Conservation (phyloP, 2,888 invertebrate species). For the Rhagium mordax region DNA sequence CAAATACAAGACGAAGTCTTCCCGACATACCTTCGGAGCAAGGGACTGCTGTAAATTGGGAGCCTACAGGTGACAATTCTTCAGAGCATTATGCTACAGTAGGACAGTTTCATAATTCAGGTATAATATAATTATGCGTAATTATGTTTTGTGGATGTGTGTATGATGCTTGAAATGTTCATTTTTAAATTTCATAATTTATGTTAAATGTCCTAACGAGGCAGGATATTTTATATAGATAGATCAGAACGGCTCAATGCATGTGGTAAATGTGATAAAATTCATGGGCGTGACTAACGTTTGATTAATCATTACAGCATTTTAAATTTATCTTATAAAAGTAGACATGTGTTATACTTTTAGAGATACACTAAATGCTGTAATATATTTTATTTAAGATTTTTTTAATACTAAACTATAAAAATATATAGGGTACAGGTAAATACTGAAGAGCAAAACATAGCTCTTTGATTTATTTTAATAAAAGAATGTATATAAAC, state of each 20-base stretch:
- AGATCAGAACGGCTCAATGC: too few species aligned
- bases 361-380: neutral
- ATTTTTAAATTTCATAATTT: neutral
- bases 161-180: too few species aligned
- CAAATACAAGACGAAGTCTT: conserved; percentile 82
- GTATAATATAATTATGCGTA: conserved; percentile 44
- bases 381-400: neutral
- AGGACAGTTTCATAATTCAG: conserved; percentile 65
- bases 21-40: conserved; percentile 85
- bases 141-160: too few species aligned
- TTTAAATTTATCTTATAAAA: neutral
- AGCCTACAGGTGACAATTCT: conserved; percentile 78
- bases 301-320: neutral
- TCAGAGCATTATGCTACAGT: conserved; percentile 92
- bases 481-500: too few species aligned
- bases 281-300: neutral
- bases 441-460: too few species aligned
- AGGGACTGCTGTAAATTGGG: conserved; percentile 64
- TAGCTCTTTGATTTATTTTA: too few species aligned
- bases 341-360: neutral
- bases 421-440: too few species aligned
- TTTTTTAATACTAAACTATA: too few species aligned
- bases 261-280: neutral
- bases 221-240: too few species aligned
- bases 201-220: too few species aligned